phyloP scores from a whole-genome alignment of 2,888 invertebrate species.

The Opisthograptis luteolata region DNA sequence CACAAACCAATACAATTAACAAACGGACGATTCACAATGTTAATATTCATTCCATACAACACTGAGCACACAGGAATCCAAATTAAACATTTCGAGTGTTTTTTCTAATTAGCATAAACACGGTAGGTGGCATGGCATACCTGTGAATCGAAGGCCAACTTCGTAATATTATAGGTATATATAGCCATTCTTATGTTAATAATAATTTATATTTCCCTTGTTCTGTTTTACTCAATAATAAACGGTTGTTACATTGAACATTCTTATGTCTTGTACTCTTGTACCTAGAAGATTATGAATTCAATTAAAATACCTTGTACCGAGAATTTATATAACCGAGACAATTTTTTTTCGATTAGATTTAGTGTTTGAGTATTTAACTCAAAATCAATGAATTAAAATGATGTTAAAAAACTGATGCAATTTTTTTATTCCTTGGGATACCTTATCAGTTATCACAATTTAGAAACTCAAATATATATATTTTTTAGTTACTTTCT shows the following conservation, averaged over 20 bases:
- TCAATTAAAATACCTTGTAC: conserved; percentile 3
- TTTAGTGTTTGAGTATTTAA: background rate
- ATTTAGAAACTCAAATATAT: no score
- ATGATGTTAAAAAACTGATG: no score
- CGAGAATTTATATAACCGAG: background rate
- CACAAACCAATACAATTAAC: conserved; percentile 37
- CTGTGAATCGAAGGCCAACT: conserved; percentile 48
- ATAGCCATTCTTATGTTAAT: conserved; percentile 63
- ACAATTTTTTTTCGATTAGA: background rate
- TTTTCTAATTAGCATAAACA: conserved; percentile 42
- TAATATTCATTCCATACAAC: conserved; percentile 29
- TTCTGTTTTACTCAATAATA: conserved; percentile 33
- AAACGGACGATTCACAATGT: conserved; percentile 31
- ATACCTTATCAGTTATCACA: no score
- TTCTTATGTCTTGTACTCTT: conserved; percentile 44
- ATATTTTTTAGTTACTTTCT: no score
- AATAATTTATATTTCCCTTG: conserved; percentile 46
- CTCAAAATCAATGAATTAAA: no score
- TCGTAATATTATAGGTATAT: no score
- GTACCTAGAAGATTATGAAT: conserved; percentile 5
- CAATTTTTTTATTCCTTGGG: no score
- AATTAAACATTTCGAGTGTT: conserved; percentile 39
- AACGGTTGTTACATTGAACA: conserved; percentile 47
- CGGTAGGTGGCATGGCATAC: conserved; percentile 40
- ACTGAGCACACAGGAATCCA: conserved; percentile 24